These are phyloP conservation scores for Drosophila baimaii DNA, from an alignment of 1,140 invertebrate species.

Conservation along the genomic window DNA sequence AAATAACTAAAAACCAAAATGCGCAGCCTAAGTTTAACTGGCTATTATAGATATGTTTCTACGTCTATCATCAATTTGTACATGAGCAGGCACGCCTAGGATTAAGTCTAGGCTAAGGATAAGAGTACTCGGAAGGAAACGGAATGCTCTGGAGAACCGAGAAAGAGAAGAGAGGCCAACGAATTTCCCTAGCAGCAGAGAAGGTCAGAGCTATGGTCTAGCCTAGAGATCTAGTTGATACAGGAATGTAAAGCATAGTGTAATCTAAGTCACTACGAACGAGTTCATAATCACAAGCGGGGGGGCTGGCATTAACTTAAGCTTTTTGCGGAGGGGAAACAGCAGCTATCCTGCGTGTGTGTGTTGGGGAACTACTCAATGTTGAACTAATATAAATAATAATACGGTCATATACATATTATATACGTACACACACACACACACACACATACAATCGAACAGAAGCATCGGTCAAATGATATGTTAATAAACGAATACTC, in stretches of 20 bases:
- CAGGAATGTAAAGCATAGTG: constrained; percentile 52
- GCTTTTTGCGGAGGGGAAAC: constrained; percentile 22
- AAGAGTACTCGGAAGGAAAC: constrained; percentile 19
- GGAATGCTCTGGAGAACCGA: constrained; percentile 6
- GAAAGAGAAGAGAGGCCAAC: constrained; percentile 56
- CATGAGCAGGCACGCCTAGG: constrained; percentile 71
- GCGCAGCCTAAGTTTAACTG: constrained; percentile 51
- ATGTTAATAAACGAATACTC: constrained; percentile 56
- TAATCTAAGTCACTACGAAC: constrained; percentile 41
- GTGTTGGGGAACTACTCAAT: constrained; percentile 38
- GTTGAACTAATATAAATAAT: constrained; percentile 51
- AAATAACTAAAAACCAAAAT: constrained; percentile 83
- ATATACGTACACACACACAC: constrained; percentile 33
- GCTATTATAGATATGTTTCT: constrained; percentile 64
- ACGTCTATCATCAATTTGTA: constrained; percentile 75
- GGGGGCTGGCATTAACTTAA: constrained; percentile 9
- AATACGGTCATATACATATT: constrained; percentile 55
- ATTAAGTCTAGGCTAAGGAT: constrained; percentile 60
- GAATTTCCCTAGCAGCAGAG: constrained; percentile 68
- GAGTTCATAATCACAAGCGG: constrained; percentile 37
- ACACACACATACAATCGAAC: neutral
- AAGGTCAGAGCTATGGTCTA: constrained; percentile 16
- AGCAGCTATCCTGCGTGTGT: constrained; percentile 18
- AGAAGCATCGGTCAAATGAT: constrained; percentile 41
- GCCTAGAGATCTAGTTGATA: constrained; percentile 40